phyloP scores from a whole-genome alignment of 2,888 invertebrate species.

The Brenthis ino region DNA sequence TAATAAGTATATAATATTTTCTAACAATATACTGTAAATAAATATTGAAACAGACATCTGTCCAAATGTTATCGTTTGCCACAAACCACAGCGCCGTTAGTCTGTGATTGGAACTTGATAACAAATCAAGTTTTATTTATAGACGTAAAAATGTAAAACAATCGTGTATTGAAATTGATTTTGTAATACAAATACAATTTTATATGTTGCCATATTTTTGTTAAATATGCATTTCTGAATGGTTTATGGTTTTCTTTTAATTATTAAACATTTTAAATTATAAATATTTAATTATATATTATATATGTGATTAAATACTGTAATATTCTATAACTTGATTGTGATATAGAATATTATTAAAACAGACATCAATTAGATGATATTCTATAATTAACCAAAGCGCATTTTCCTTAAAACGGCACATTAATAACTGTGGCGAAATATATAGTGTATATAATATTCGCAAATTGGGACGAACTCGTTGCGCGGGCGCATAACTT shows the following conservation, averaged over 20 bases:
- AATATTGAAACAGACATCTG: constrained; percentile 11
- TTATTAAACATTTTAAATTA: background rate
- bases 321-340: too few relatives aligned
- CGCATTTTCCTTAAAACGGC: constrained; percentile 15
- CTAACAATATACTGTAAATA: background rate
- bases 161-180: constrained; percentile 8
- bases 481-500: constrained; percentile 50
- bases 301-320: too few relatives aligned
- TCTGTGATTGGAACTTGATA: constrained; percentile 27
- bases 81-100: constrained; percentile 31
- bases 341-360: too few relatives aligned
- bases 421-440: constrained; percentile 26
- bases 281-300: too few relatives aligned
- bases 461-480: constrained; percentile 51
- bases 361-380: background rate
- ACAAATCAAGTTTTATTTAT: constrained; percentile 24
- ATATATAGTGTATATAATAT: constrained; percentile 43
- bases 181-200: background rate
- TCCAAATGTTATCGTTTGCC: constrained; percentile 29
- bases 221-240: too few relatives aligned
- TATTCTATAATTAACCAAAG: background rate
- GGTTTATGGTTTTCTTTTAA: too few relatives aligned
- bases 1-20: background rate
- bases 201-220: background rate
- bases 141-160: constrained; percentile 17